phyloP scores from a whole-genome alignment of 2,888 invertebrate species.

The Amphiduros pacificus region DNA sequence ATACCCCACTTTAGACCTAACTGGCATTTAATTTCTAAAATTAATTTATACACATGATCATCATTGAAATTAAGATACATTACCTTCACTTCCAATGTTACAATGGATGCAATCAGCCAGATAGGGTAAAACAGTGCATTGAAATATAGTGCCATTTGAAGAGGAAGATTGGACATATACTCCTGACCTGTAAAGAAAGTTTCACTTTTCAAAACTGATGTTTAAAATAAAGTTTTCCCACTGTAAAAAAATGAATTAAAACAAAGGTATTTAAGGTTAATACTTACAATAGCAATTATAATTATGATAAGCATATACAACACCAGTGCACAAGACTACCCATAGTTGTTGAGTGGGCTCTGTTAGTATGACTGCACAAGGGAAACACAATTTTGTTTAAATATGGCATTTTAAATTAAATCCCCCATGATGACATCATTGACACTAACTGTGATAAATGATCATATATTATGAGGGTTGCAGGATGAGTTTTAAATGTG shows the following conservation, averaged over 20 bases:
- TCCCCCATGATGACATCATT: no score
- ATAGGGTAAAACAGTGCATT: slow-evolving; percentile 76
- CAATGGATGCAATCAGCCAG: slow-evolving; percentile 70
- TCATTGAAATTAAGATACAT: slow-evolving; percentile 24
- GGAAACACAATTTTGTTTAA: no score
- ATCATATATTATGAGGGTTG: no score
- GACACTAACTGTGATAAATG: no score
- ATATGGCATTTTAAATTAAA: no score
- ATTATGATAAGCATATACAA: not conserved
- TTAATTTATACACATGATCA: not conserved
- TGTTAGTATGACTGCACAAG: no score
- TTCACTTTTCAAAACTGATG: no score
- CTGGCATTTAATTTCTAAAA: not conserved
- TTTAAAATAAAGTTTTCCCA: no score
- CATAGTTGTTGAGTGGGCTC: no score
- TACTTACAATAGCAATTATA: not conserved
- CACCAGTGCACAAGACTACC: not conserved
- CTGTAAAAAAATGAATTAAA: no score
- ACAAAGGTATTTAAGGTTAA: not conserved
- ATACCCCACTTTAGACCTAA: no score
- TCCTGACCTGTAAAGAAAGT: slow-evolving; percentile 53
- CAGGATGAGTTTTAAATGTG: no score
- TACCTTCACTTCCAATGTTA: slow-evolving; percentile 73
- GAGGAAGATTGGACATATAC: slow-evolving; percentile 69
- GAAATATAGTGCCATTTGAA: slow-evolving; percentile 84